These are phyloP conservation scores for Oreochromis grahami DNA, from an alignment of 2,797 vertebrate species.

Conservation along the genomic window DNA sequence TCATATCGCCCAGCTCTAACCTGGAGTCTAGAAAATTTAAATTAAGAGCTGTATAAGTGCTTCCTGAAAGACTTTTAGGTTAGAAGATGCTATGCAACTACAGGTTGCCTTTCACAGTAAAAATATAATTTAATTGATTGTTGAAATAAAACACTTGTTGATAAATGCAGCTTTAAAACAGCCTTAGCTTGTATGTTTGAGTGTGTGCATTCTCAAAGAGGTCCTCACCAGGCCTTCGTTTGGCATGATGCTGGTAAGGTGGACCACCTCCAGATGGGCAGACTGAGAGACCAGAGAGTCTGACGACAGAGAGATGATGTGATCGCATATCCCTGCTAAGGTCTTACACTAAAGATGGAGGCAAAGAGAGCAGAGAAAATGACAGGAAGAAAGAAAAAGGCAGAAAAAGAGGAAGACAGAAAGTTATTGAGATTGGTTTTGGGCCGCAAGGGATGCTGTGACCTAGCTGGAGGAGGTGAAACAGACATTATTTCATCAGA, in stretches of 20 bases:
- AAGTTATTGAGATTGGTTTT: slow-evolving; percentile 62
- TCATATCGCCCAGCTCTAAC: too few species aligned
- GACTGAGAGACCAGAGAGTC: slow-evolving; percentile 88
- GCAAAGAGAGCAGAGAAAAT: neutral
- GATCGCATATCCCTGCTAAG: slow-evolving; percentile 90
- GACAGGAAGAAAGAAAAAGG: neutral
- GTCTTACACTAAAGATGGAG: slow-evolving; percentile 84
- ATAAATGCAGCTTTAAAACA: neutral
- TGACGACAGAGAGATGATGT: slow-evolving; percentile 91
- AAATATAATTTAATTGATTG: neutral
- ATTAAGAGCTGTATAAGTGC: neutral
- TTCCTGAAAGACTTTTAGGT: neutral
- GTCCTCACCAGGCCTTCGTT: slow-evolving; percentile 83
- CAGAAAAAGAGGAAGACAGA: slow-evolving; percentile 30
- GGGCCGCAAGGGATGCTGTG: slow-evolving; percentile 46
- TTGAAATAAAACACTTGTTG: neutral
- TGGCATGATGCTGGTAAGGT: slow-evolving; percentile 85
- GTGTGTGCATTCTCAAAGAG: neutral
- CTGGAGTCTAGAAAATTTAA: neutral
- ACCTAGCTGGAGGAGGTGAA: slow-evolving; percentile 67
- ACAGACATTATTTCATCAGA: slow-evolving; percentile 66
- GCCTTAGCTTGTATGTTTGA: neutral
- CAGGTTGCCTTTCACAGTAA: neutral
- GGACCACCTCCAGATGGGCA: slow-evolving; percentile 86
- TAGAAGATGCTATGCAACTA: neutral